Base-by-base conservation (phyloP, 2,888 invertebrate genomes). In the Andrena chrysosceles region DNA sequence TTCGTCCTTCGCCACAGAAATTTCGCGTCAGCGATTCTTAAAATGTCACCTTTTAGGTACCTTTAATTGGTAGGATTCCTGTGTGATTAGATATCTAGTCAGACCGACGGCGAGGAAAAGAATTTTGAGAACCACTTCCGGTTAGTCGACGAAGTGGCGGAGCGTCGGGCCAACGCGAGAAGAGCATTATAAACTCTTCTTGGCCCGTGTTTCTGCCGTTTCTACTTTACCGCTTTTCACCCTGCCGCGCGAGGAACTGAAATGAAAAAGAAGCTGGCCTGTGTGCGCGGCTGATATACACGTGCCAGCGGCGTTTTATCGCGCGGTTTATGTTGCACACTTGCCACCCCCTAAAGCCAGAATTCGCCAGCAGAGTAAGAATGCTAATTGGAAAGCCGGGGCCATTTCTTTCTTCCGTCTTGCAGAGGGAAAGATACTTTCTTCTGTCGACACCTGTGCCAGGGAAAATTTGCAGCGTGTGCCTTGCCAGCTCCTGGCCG, bases 341-440 rank as follows among this genome's bases (percentile, higher is more conserved):
- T 86, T 87, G 86, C 86, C 85, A 85, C 85, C 67, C 80, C 82
- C 69, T 85, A 88, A 84, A 71, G 81, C 85, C 85, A 86, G 86
- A 88, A 83, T 87, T 87, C 79, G 86, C 85, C 82, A 79, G 81
- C 81, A 73, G 77, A 82, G 88, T 89, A 90, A 91, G 90, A 91
- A 90, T 91, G 91, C 91, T 93, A 93, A 93, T 92, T 93, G 90
- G 90, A 90, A 89, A 87, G 86, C 88, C 84, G 67, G 81, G 83
- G 76, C 80, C 73, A 78, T 85, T 82, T 84, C 84, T 87, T 85
- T 87, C 83, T 77, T 88, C 81, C 76, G 76, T 81, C 84, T 86
- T 84, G 71, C 67, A 68, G 60, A 62, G 60, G 74, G 54, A 69
- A 64, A 70, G 77, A 68, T 79, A 81, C 77, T 82, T 86, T 68